Percentiles rank a stretch among this genome's conserved stretches.
These are phyloP conservation scores for Troides oblongomaculatus DNA, from an alignment of 2,888 invertebrate species.

Conservation along the genomic window DNA sequence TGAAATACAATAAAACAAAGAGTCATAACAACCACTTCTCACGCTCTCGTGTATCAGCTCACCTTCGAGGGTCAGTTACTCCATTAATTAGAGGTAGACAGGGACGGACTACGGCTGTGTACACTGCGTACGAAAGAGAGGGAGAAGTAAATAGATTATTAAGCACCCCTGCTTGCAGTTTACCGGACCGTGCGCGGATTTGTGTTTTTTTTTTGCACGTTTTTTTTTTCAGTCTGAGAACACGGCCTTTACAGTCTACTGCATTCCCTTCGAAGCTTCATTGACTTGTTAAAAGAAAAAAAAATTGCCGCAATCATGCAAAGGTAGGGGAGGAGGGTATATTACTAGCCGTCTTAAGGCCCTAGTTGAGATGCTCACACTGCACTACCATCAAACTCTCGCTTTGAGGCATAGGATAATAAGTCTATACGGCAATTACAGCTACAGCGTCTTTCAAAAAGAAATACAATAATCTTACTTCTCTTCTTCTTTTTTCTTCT, in stretches of 20 bases:
- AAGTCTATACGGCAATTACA: no score
- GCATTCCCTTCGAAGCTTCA: slow-evolving; percentile 39
- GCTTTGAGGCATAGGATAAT: no score
- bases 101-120: slow-evolving; percentile 40
- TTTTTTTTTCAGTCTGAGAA: slow-evolving; percentile 56
- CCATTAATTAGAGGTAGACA: slow-evolving; percentile 65
- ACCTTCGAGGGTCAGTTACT: slow-evolving; percentile 65
- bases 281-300: neutral
- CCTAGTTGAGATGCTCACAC: no score
- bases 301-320: neutral
- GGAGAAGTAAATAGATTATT: slow-evolving; percentile 52
- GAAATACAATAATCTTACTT: no score
- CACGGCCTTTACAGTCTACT: slow-evolving; percentile 63
- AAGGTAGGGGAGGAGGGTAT: no score
- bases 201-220: slow-evolving; percentile 57
- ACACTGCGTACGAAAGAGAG: slow-evolving; percentile 44
- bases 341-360: no score
- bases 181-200: slow-evolving; percentile 59
- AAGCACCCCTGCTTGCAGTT: slow-evolving; percentile 63
- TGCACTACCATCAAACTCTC: no score
- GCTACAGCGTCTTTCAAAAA: no score
- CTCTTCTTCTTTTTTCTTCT: no score
- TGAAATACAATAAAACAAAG: slow-evolving; percentile 65
- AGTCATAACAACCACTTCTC: slow-evolving; percentile 70
- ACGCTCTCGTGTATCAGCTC: slow-evolving; percentile 58